A percentile compares a stretch with the other conserved stretches of the same genome.
Conservation (phyloP, 1,140 invertebrate species). For the Planococcus citri region DNA sequence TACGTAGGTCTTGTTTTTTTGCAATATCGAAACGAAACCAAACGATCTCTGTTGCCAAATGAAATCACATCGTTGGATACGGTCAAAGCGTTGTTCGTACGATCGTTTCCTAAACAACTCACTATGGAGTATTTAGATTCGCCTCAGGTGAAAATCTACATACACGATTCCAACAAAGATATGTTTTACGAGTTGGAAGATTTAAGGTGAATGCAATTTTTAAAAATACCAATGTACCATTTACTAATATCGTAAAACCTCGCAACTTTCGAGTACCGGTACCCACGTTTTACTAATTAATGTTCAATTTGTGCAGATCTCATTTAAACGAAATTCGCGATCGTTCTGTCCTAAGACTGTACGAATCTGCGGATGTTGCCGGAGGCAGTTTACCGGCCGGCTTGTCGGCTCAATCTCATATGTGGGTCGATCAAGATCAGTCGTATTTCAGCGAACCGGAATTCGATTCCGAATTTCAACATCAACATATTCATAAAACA, state of each 20-base stretch:
- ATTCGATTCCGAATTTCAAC: conserved; percentile 84
- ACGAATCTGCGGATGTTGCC: conserved; percentile 66
- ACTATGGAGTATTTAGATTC: conserved; percentile 94
- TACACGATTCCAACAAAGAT: conserved; percentile 89
- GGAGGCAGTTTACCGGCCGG: conserved; percentile 41
- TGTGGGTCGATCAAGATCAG: conserved; percentile 50
- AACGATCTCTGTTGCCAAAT: conserved; percentile 87
- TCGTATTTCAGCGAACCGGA: conserved; percentile 89
- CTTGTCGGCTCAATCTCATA: conserved; percentile 33
- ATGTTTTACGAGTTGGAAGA: conserved; percentile 99
- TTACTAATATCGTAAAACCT: too few relatives aligned
- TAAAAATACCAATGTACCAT: too few relatives aligned
- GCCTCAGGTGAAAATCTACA: conserved; percentile 87
- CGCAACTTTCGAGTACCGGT: too few relatives aligned
- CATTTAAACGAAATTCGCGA: conserved; percentile 81
- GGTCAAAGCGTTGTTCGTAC: conserved; percentile 92
- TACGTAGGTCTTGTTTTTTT: conserved; percentile 81
- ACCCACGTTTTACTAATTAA: not conserved
- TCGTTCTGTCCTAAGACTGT: conserved; percentile 74
- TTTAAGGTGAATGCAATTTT: conserved; percentile 47
- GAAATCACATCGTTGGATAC: conserved; percentile 97
- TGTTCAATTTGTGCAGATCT: conserved; percentile 44
- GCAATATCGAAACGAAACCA: conserved; percentile 92
- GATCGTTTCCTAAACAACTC: conserved; percentile 88
- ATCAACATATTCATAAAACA: conserved; percentile 83